Evolutionary conservation across 2,888 invertebrate genomes (phyloP), one percentile per base, ranked within the genome.

Genomic region (Bellardia bayeri): DNA sequence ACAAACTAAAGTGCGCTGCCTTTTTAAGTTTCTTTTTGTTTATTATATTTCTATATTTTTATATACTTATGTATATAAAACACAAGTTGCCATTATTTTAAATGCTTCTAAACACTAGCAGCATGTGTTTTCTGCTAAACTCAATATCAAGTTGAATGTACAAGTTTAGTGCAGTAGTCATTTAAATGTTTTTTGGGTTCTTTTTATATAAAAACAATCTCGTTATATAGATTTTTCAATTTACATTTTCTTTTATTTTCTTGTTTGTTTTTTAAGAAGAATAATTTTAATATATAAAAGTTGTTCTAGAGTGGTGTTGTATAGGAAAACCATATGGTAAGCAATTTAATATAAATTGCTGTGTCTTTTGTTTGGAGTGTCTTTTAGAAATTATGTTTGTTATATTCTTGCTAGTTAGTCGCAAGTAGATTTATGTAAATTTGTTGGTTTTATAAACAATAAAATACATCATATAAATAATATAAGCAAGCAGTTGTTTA

Each of bases 91-190:
- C 75, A 51, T 61, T 40, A 51, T 68, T 61, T 40, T 30, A 61
- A 75, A 72, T 81, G 11, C 14, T 45, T 33, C 14, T 1, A 42
- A 42, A 40, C 45, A 16, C 76, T 78, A 40, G 37, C 84, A 74
- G 79, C 79, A 79, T 79, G 84, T 84, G 79, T 76, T 78, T 58
- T 84, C 13, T 11, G 23, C 16, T 3, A 84, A 76, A 79, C 79
- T 84, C 54, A 80, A 61, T 80, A 42, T 80, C 79, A 85, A 85
- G 84, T 85, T 85, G 79, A 85, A 85, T n/a, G 51, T 16, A 33
- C 82, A 78, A 63, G 71, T 49, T 40, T 61, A 51, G 49, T 0
- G 11, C 14, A 9, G 58, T 23, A 71, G 54, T 6, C 37, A 13
- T 33, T 49, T 49, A 37, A 37, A 37, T 37, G 6, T 45, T 11